Evolutionary conservation across 2,797 vertebrate genomes (phyloP), one percentile per base, ranked within the genome.

Genomic region (Rhinoraja longicauda): DNA sequence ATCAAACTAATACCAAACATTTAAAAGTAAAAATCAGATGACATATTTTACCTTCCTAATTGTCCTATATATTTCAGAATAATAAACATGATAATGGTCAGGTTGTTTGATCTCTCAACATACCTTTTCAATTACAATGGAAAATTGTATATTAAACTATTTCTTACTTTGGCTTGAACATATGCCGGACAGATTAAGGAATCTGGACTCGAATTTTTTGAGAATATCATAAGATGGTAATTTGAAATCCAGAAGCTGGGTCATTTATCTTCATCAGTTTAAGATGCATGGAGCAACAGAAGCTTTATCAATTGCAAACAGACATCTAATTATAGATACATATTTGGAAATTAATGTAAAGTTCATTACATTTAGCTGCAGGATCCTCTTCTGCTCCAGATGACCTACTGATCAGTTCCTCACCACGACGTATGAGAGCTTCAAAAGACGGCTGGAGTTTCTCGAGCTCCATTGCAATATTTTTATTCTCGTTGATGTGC

Each of bases 381-480:
- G 98, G 97, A 94, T 99, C 99, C 93, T 97, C 97, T 81, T 98
- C 97, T 0, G 96, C 93, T 8, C 97, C 97, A 78, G 98, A 97
- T 0, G 99, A 99, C 0, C 99, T 95, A 15, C 96, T 94, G 57
- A 99, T 98, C 72, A 99, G 97, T 95, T 99, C 98, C 13, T 99
- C 98, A 75, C 99, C 99, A 0, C 99, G 97, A 94, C 96, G 95
- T 79, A 97, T 98, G 59, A 99, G 97, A 1, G 98, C 98, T 29
- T 98, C 98, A 81, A 99, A 99, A 94, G 98, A 98, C 0, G 99
- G 98, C 95, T 99, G 97, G 94, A 99, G 97, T 93, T 99, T 99
- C 96, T 99, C 99, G 94, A 99, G 97, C 95, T 99, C 99, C 96
- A 99, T 94, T 0, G 97, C 96, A 70, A 98, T 96, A 0, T 96